Evolutionary conservation across 2,113 vertebrate genomes (phyloP).

Genomic region (Camarhynchus parvulus): DNA sequence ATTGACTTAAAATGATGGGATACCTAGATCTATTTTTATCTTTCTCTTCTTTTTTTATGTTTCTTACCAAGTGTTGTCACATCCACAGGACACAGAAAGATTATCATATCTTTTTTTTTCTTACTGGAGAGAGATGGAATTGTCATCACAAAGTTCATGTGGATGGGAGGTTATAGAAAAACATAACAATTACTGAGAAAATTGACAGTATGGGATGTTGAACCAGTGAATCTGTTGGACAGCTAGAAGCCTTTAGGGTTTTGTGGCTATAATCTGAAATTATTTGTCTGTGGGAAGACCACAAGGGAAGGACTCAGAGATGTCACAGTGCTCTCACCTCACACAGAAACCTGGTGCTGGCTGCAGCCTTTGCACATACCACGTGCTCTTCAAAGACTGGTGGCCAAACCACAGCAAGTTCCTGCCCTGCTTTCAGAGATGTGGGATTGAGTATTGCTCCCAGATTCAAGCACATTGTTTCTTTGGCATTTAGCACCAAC

Average conservation of each 20-base stretch:
- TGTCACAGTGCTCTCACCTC: accelerated
- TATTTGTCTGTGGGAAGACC: background rate
- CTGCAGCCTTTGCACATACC: background rate
- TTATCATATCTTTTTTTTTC: background rate
- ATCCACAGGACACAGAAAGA: background rate
- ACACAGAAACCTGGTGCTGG: background rate
- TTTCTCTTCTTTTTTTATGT: background rate
- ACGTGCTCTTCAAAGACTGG: background rate
- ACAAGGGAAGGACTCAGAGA: background rate
- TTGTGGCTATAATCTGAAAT: background rate
- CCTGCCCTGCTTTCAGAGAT: background rate
- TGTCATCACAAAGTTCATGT: background rate
- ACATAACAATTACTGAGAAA: background rate
- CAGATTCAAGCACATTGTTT: background rate
- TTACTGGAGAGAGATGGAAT: background rate
- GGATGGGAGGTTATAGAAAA: background rate
- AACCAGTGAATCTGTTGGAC: background rate
- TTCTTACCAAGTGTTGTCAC: background rate
- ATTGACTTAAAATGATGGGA: background rate
- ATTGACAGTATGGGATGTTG: background rate
- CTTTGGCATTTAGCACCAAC: background rate
- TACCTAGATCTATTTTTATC: background rate
- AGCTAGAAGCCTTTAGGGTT: background rate
- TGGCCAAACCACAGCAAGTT: background rate
- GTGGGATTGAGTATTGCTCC: background rate